phyloP scores from a whole-genome alignment of 1,140 invertebrate genomes.

The Panagrolaimus sp. region DNA sequence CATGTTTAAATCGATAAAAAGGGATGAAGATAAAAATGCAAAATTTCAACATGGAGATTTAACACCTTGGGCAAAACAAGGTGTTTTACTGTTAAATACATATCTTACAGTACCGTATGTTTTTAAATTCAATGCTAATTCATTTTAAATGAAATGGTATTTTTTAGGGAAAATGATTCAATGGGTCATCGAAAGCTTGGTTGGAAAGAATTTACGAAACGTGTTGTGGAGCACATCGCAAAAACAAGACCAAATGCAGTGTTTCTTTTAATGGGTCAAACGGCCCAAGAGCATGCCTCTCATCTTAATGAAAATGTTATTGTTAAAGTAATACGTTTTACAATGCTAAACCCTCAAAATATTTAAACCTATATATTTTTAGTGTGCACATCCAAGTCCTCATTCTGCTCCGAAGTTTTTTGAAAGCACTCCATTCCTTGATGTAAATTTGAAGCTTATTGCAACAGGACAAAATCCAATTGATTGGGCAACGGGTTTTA shows the following conservation, averaged over 20 bases:
- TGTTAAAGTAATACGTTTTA: too few relatives aligned
- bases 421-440: conserved; percentile 11
- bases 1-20: background rate
- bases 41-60: background rate
- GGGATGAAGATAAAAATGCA: background rate
- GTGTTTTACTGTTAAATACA: background rate
- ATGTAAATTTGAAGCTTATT: background rate
- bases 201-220: background rate
- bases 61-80: conserved; percentile 6
- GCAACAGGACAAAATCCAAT: background rate
- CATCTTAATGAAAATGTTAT: too few relatives aligned
- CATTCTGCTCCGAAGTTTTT: conserved; percentile 14
- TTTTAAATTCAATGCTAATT: background rate
- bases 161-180: background rate
- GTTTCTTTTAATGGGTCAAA: conserved; percentile 6
- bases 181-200: background rate
- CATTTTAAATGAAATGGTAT: background rate
- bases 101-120: conserved; percentile 11
- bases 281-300: background rate
- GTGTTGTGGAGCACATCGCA: background rate
- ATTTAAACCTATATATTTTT: background rate
- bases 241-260: background rate
- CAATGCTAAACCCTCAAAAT: background rate
- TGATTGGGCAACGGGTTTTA: background rate
- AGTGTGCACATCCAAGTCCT: conserved; percentile 10